Evolutionary conservation across 2,797 vertebrate genomes (phyloP).

Genomic region (Premnoplex brunnescens): DNA sequence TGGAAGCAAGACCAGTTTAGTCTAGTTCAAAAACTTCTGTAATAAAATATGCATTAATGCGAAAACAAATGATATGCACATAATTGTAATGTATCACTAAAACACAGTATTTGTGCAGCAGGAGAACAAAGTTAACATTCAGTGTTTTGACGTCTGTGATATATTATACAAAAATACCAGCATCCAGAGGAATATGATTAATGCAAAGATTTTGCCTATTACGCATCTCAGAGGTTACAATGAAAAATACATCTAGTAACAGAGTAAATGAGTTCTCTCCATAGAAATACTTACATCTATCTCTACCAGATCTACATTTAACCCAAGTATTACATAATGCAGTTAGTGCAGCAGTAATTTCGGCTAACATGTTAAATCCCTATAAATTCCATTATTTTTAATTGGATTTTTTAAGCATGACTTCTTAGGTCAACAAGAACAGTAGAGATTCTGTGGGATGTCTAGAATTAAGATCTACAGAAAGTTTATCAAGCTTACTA

Average conservation of each 20-base stretch:
- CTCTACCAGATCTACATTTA: neutral
- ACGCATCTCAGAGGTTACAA: neutral
- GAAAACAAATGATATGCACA: neutral
- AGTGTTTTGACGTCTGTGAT: neutral
- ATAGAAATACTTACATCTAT: neutral
- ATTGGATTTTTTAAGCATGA: neutral
- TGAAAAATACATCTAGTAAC: neutral
- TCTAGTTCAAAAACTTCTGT: neutral
- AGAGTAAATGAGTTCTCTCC: neutral
- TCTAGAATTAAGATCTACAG: neutral
- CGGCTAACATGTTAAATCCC: neutral
- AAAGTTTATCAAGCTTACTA: neutral
- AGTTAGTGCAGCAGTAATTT: neutral
- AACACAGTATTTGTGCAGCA: neutral
- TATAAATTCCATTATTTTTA: neutral
- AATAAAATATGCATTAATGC: neutral
- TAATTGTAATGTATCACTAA: neutral
- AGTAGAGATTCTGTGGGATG: neutral
- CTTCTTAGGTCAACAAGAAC: neutral
- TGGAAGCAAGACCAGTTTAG: neutral
- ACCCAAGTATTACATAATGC: neutral
- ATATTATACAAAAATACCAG: neutral
- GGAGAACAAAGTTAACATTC: neutral
- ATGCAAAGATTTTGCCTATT: neutral
- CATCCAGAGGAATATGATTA: neutral